Evolutionary conservation across 1,140 invertebrate genomes (phyloP), one percentile per base, ranked within the genome.

Genomic region (Aphaenogaster ashmeadi): DNA sequence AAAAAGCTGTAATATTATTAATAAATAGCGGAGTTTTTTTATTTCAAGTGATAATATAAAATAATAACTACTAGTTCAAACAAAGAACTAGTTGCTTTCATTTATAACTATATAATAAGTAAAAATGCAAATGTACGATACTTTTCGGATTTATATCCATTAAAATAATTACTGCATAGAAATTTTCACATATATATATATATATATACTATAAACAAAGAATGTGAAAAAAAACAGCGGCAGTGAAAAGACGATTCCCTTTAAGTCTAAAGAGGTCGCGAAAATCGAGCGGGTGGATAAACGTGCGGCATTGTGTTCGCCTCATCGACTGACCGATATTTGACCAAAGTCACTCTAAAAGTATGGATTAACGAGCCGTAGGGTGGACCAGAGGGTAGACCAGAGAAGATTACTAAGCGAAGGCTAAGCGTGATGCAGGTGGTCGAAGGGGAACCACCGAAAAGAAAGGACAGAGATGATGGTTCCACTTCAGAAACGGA

Each of bases 281-380:
- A 62, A 79, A 91, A 90, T 90, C 81, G 72, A 64, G 41, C 50
- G 67, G 44, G 58, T 66, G 90, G 83, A 91, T 91, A 86, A 91
- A 89, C 87, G 83, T 44, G 56, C 41, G 9, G 56, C 84, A 88
- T 91, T 91, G 89, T 91, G 36, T 33, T 64, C 79, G 77, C 69
- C 33, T 21, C 41, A 21, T 62, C 33, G 85, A 91, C 88, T 91
- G 91, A 91, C 91, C 91, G 91, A 91, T 91, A 91, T 91, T 88
- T 91, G 81, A 50, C 75, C 71, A 75, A 36, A 89, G 80, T 60
- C 79, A 64, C 41, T 88, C 71, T 87, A 86, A 91, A 88, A 89
- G 90, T 75, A 79, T 36, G 90, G 90, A 91, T 91, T 91, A 91
- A 72, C 80, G 54, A 71, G 41, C 60, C 75, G 86, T 72, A 75